phyloP scores from a whole-genome alignment of 2,888 invertebrate species.

The Marronus borbonicus region DNA sequence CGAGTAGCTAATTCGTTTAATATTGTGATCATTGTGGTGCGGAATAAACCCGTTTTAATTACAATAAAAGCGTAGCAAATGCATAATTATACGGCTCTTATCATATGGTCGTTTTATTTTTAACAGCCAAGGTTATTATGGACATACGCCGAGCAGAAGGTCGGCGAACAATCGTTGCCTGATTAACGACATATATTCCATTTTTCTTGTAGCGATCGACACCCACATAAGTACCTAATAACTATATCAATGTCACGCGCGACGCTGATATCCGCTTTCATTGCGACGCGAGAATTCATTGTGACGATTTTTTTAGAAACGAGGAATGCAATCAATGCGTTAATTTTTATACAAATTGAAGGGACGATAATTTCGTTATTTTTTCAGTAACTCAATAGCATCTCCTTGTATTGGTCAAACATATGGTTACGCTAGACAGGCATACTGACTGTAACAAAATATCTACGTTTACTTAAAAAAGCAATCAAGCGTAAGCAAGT shows the following conservation, averaged over 20 bases:
- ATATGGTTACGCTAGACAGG: not conserved
- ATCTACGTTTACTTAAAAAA: no score
- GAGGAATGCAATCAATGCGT: no score
- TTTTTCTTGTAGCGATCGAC: not conserved
- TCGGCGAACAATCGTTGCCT: not conserved
- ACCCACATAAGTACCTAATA: constrained; percentile 6
- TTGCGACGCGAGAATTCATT: no score
- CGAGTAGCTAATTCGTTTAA: no score
- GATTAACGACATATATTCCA: constrained; percentile 1
- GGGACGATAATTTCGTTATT: no score
- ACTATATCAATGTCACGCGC: not conserved
- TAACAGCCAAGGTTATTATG: not conserved
- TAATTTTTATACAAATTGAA: no score
- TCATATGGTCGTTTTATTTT: not conserved
- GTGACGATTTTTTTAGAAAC: no score
- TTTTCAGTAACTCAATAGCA: no score
- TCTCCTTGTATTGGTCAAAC: not conserved
- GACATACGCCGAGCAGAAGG: not conserved
- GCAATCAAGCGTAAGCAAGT: no score
- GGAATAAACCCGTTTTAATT: not conserved
- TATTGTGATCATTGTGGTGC: no score
- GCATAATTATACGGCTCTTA: constrained; percentile 1
- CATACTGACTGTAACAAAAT: no score
- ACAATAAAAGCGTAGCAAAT: not conserved
- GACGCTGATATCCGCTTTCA: not conserved